phyloP scores from a whole-genome alignment of 2,113 vertebrate species.

The Hippocampus comes region DNA sequence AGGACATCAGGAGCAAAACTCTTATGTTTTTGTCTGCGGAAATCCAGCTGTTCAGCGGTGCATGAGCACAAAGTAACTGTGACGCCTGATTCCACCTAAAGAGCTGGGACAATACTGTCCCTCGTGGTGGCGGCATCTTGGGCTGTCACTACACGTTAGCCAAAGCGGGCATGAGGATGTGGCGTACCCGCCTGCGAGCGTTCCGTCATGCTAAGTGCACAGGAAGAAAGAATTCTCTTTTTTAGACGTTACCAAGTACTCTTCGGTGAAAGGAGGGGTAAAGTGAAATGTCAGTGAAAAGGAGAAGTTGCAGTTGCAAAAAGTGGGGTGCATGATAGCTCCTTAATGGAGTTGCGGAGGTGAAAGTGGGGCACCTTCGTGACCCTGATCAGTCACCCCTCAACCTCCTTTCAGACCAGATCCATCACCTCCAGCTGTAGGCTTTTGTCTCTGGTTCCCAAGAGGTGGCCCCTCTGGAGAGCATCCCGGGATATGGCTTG shows the following conservation, averaged over 20 bases:
- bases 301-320: not conserved
- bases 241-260: not conserved
- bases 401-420: slow-evolving; percentile 37
- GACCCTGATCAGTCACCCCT: slow-evolving; percentile 42
- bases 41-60: slow-evolving; percentile 31
- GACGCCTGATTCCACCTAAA: slow-evolving; percentile 34
- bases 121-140: slow-evolving; percentile 52
- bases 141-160: slow-evolving; percentile 64
- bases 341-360: slow-evolving; percentile 50
- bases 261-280: not conserved
- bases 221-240: slow-evolving; percentile 9
- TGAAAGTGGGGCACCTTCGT: slow-evolving; percentile 65
- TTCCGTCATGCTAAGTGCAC: slow-evolving; percentile 27
- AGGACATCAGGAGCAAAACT: not conserved
- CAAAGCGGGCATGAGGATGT: slow-evolving; percentile 43
- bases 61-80: slow-evolving; percentile 33
- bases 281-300: not conserved
- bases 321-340: slow-evolving; percentile 21
- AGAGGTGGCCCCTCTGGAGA: slow-evolving; percentile 37
- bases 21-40: not conserved
- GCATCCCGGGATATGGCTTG: slow-evolving; percentile 4
- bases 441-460: slow-evolving; percentile 58
- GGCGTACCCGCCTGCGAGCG: slow-evolving; percentile 20
- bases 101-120: slow-evolving; percentile 51
- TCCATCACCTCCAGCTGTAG: slow-evolving; percentile 61